phyloP scores from a whole-genome alignment of 2,113 vertebrate genomes.

The Mirza zaza region DNA sequence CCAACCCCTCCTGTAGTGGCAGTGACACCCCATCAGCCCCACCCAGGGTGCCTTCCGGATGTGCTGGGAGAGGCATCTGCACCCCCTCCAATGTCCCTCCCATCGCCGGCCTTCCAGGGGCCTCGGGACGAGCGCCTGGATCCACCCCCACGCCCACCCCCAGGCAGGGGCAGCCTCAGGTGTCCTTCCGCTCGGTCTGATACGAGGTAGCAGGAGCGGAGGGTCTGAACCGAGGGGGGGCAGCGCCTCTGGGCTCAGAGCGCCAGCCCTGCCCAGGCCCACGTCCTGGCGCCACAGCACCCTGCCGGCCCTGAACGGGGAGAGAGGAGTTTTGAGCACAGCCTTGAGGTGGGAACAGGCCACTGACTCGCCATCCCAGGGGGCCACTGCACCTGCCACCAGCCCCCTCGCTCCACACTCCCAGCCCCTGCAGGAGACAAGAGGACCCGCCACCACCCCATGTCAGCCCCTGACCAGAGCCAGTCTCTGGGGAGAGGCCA shows the following conservation, averaged over 20 bases:
- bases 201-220: no score
- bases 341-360: no score
- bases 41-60: background rate
- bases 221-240: background rate
- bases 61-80: background rate
- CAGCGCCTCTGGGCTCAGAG: background rate
- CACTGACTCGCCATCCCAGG: background rate
- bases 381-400: no score
- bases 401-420: no score
- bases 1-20: background rate
- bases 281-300: background rate
- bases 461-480: background rate
- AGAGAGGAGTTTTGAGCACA: background rate
- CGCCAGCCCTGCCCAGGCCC: background rate
- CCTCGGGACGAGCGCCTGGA: background rate
- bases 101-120: fast-evolving
- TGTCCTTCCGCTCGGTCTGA: background rate
- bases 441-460: background rate
- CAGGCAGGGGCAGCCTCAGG: background rate
- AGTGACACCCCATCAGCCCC: background rate
- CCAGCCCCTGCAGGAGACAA: background rate
- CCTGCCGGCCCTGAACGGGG: background rate
- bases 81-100: no score
- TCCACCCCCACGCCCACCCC: background rate
- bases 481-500: background rate